A percentile compares a stretch with the other conserved stretches of the same genome.
phyloP scores from a whole-genome alignment of 2,797 vertebrate species.

The Rhinichthys osculus region DNA sequence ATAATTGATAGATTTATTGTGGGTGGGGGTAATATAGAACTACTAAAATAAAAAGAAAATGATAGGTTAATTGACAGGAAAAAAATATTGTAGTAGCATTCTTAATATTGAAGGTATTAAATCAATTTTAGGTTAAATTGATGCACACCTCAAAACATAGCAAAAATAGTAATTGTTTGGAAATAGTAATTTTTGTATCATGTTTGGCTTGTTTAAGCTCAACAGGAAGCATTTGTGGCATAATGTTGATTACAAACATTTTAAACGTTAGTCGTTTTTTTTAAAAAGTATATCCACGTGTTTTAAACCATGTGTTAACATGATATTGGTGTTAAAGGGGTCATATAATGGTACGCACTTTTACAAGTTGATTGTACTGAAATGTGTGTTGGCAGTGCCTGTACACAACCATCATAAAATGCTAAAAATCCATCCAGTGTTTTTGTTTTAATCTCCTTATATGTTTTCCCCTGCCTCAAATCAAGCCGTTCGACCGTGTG shows the following conservation, averaged over 20 bases:
- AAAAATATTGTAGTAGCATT: background rate
- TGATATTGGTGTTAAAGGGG: too few relatives aligned
- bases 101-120: background rate
- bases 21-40: background rate
- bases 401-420: too few relatives aligned
- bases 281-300: background rate
- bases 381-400: too few relatives aligned
- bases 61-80: background rate
- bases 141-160: background rate
- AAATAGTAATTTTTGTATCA: background rate
- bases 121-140: background rate
- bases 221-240: background rate
- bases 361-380: too few relatives aligned
- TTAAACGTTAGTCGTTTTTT: background rate
- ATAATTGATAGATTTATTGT: background rate
- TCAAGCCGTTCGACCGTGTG: too few relatives aligned
- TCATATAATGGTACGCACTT: too few relatives aligned
- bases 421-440: too few relatives aligned
- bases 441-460: too few relatives aligned
- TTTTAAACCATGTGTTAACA: background rate
- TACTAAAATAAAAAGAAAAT: background rate
- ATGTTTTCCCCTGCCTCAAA: too few relatives aligned
- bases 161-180: too few relatives aligned
- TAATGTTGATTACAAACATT: background rate
- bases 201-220: background rate